Base-by-base conservation (phyloP, 1,140 invertebrate species). In the Mycetomoellerius zeteki region DNA sequence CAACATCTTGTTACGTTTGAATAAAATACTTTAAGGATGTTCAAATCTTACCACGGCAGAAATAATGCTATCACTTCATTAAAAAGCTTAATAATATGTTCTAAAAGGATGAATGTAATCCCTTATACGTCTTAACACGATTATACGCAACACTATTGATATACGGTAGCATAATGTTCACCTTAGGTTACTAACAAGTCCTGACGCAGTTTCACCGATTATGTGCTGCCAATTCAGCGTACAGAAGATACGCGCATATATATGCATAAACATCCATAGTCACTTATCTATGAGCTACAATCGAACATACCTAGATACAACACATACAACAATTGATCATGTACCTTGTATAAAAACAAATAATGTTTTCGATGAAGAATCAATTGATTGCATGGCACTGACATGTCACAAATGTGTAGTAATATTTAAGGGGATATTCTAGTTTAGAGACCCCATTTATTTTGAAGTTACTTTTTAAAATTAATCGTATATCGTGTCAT, bases 111-210 rank as follows among this genome's bases (percentile, higher is more conserved):
- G n/a, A n/a, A n/a, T n/a, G n/a, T n/a, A n/a, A n/a, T n/a, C n/a
- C n/a, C n/a, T n/a, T n/a, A n/a, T n/a, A n/a, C n/a, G n/a, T n/a
- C n/a, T n/a, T n/a, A n/a, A n/a, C n/a, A n/a, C n/a, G n/a, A n/a
- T n/a, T n/a, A n/a, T n/a, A 89, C 77, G 85, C 85, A 90, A 90
- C 76, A 67, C 75, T 89, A 81, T 89, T 89, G 82, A 81, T 52
- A 72, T 54, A 88, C 52, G 73, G 76, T 89, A 88, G 84, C 71
- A 65, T 89, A 89, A 89, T 89, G 85, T 89, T 75, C 84, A 76
- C 76, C 64, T 77, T 76, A 62, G 84, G 87, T 88, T 81, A 86
- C 88, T 82, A 75, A 89, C 76, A 87, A 86, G 33, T 62, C 84
- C 72, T 80, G 65, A 86, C 64, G 75, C 65, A 84, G 77, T 89